Evolutionary conservation across 1,140 invertebrate genomes (phyloP).

Genomic region (Zaprionus ghesquierei): DNA sequence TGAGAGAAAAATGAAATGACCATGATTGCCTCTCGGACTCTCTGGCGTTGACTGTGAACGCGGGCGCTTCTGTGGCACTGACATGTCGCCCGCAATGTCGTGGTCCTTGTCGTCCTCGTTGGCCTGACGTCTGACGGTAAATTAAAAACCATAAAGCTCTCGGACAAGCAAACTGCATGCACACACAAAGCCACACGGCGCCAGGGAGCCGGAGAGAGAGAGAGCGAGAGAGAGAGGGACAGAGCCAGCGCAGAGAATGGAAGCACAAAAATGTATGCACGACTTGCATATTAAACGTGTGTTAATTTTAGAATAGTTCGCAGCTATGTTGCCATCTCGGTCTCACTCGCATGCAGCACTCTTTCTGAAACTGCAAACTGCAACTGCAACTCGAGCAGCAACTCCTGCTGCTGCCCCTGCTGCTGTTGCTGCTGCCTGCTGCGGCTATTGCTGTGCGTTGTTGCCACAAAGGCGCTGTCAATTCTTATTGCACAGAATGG

Average conservation of each 20-base stretch:
- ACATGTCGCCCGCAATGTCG: slow-evolving; percentile 64
- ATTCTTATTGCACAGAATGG: slow-evolving; percentile 40
- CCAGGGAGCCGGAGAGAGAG: neutral
- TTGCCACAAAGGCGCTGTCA: slow-evolving; percentile 45
- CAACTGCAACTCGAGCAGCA: neutral
- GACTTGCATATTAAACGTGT: slow-evolving; percentile 81
- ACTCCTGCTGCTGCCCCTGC: neutral
- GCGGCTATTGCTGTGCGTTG: slow-evolving; percentile 38
- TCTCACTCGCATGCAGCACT: neutral
- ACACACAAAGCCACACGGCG: neutral
- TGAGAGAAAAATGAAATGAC: slow-evolving; percentile 20
- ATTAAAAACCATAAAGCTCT: slow-evolving; percentile 71
- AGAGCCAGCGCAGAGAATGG: slow-evolving; percentile 25
- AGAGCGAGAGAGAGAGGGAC: neutral
- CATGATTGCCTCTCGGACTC: slow-evolving; percentile 48
- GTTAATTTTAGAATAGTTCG: slow-evolving; percentile 75
- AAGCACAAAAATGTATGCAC: slow-evolving; percentile 72
- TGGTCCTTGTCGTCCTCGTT: slow-evolving; percentile 57
- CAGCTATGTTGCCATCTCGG: slow-evolving; percentile 15
- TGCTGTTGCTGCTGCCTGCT: neutral
- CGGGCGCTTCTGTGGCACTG: slow-evolving; percentile 44
- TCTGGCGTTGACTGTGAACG: slow-evolving; percentile 31
- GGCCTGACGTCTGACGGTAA: slow-evolving; percentile 71
- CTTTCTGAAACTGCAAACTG: too few relatives aligned
- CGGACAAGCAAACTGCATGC: slow-evolving; percentile 41